These are phyloP conservation scores for Pseudomyrmex dendroicus DNA, from an alignment of 1,140 invertebrate species.

Conservation along the genomic window DNA sequence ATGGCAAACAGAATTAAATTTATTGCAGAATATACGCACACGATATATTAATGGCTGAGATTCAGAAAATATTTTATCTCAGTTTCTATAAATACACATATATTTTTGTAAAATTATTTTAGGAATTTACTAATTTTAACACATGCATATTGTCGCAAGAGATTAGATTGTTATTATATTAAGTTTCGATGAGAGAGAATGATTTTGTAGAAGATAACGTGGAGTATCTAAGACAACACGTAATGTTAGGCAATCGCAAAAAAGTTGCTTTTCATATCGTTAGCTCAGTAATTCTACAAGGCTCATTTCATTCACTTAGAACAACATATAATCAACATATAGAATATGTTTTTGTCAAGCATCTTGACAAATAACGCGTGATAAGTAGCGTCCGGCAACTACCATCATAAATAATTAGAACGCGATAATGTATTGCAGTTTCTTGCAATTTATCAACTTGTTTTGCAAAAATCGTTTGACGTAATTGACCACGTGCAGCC, in stretches of 20 bases:
- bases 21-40: neutral
- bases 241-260: neutral
- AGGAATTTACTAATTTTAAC: no score
- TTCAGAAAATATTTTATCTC: neutral
- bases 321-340: slow-evolving; percentile 3
- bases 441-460: neutral
- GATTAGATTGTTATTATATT: no score
- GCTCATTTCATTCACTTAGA: neutral
- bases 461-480: slow-evolving; percentile 5
- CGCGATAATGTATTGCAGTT: no score
- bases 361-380: neutral
- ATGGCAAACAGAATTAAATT: no score
- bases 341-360: neutral
- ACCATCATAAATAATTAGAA: neutral
- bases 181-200: slow-evolving; percentile 4
- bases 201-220: neutral
- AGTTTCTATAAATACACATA: no score
- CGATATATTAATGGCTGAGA: neutral
- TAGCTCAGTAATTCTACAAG: neutral
- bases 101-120: no score
- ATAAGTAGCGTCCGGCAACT: neutral
- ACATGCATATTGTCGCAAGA: no score
- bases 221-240: neutral
- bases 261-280: neutral
- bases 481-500: neutral